Percentiles rank a stretch among this genome's conserved stretches.
Conservation (phyloP, 1,140 invertebrate species). For the Halictus rubicundus region DNA sequence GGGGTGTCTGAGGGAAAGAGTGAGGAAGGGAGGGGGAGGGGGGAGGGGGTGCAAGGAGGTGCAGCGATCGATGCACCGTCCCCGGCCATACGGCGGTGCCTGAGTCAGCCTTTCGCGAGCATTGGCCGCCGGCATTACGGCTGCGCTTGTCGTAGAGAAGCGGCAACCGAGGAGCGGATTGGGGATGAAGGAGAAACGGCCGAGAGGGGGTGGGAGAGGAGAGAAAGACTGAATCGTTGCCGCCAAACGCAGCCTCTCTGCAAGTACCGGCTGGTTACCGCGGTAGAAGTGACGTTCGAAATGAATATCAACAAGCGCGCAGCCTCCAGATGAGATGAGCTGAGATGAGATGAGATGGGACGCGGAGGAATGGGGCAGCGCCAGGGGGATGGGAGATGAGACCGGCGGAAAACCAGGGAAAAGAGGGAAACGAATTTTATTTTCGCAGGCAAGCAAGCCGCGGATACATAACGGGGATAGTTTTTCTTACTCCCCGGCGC, state of each 20-base stretch:
- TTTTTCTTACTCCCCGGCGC: slow-evolving; percentile 37
- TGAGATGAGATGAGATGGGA: neutral
- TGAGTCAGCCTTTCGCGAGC: slow-evolving; percentile 69
- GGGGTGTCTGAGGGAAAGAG: slow-evolving; percentile 13
- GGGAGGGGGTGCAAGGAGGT: slow-evolving; percentile 45
- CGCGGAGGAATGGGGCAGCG: neutral
- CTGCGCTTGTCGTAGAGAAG: slow-evolving; percentile 63
- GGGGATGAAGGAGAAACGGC: slow-evolving; percentile 12
- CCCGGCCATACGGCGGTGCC: slow-evolving; percentile 64
- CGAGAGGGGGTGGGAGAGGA: neutral
- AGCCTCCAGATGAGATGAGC: slow-evolving; percentile 50
- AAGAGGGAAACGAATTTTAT: slow-evolving; percentile 59
- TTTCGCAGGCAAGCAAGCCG: slow-evolving; percentile 61
- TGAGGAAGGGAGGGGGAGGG: neutral
- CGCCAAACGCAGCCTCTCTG: slow-evolving; percentile 57
- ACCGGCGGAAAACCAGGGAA: neutral
- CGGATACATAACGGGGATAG: slow-evolving; percentile 50
- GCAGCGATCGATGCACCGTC: slow-evolving; percentile 70
- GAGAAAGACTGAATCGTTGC: slow-evolving; percentile 62
- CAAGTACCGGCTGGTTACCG: slow-evolving; percentile 55
- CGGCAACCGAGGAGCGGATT: slow-evolving; percentile 21
- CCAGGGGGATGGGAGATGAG: too few relatives aligned
- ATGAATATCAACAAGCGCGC: slow-evolving; percentile 67
- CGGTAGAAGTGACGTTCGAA: slow-evolving; percentile 66
- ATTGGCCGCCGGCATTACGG: slow-evolving; percentile 65